Evolutionary conservation across 2,797 vertebrate genomes (phyloP).

Genomic region (Erethizon dorsatum): DNA sequence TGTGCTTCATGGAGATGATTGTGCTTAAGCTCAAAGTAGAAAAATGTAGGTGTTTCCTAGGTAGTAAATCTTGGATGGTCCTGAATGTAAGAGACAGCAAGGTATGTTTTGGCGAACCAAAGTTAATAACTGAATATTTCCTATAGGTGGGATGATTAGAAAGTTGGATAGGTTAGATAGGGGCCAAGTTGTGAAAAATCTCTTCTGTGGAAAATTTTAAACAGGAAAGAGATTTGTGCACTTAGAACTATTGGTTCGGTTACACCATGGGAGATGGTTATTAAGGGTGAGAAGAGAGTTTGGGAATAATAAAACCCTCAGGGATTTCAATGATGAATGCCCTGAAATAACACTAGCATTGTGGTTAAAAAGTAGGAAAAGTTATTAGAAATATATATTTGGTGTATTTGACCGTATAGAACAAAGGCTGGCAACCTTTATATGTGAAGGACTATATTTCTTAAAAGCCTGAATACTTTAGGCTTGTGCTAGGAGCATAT

Average conservation of each 20-base stretch:
- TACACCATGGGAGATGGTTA: neutral
- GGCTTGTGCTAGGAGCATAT: neutral
- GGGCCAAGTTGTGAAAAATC: slow-evolving; percentile 1
- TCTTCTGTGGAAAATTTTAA: slow-evolving; percentile 35
- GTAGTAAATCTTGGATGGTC: slow-evolving; percentile 32
- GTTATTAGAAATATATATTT: slow-evolving; percentile 4
- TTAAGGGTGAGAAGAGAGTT: slow-evolving; percentile 35
- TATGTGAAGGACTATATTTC: neutral
- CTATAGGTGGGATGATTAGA: neutral
- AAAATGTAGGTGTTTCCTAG: slow-evolving; percentile 48
- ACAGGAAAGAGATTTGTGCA: neutral
- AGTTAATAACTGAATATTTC: neutral
- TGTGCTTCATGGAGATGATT: slow-evolving; percentile 21
- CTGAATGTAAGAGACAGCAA: neutral
- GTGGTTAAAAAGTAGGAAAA: neutral
- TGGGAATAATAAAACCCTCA: neutral
- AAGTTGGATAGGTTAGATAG: slow-evolving; percentile 31
- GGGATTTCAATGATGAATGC: neutral
- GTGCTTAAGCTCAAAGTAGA: slow-evolving; percentile 25
- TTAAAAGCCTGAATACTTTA: slow-evolving; percentile 41
- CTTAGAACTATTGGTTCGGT: slow-evolving; percentile 32
- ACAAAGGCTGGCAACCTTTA: neutral
- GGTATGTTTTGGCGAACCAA: slow-evolving; percentile 41
- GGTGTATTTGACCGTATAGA: slow-evolving; percentile 15
- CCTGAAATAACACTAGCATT: neutral